Base-by-base conservation (phyloP, 2,888 invertebrate genomes). In the Parelbella ahira region DNA sequence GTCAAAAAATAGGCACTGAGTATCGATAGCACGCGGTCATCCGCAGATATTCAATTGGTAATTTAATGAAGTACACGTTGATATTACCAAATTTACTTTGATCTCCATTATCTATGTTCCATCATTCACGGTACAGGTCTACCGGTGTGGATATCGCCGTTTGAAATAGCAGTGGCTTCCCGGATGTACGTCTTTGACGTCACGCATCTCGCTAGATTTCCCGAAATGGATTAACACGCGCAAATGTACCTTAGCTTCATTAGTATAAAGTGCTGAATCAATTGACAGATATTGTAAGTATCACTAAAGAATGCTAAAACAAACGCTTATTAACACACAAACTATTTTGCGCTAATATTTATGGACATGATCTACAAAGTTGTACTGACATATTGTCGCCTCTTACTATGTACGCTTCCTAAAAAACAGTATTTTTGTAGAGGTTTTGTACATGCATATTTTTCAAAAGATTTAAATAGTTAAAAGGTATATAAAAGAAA, bases 101-200 rank as follows among this genome's bases (percentile, higher is more conserved):
- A 27, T 20, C 39, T 27, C 20, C 29, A 10, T 15, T 41, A 33
- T 27, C 25, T 33, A 32, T 33, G 20, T 23, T 10, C 3, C 8
- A 13, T 25, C 20, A 13, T 25, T 20, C 21, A 20, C 9, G 8
- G 20, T 23, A 20, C 36, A 28, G 47, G 41, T 48, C 53, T 52
- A 18, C 3, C 5, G 7, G 8, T 24, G 23, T 47, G 50, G 50
- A 33, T 19, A 13, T 37, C 30, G 37, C 18, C 43, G 65, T 69
- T 76, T 60, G 66, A 80, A 79, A 81, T 80, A 79, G 76, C 78
- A 67, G 56, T 70, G 61, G 75, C 80, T 82, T 84, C 83, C 83
- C 83, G 83, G 82, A 84, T 83, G 80, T 77, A 48, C 47, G 55
- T 48, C 62, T 77, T 60, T 78, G 76, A 80, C 83, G 81, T 83